Base-by-base conservation (phyloP, 1,140 invertebrate genomes). In the Ceratina australensis region DNA sequence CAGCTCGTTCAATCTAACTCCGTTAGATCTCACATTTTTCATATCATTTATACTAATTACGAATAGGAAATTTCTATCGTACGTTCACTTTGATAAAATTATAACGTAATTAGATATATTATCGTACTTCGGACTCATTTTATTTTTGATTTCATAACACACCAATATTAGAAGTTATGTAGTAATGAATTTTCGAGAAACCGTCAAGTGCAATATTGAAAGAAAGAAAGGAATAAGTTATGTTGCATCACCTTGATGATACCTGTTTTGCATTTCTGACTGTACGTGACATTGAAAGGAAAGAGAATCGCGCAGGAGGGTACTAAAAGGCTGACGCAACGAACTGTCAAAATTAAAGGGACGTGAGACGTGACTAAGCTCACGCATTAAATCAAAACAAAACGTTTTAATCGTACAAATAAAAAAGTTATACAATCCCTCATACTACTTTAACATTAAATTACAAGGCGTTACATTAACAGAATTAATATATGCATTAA, bases 291-390 rank as follows among this genome's bases (percentile, higher is more conserved):
- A 15, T 18, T 12, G 22, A n/a, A 64, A 49, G 13, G 2, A 15
- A 24, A 13, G 20, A 22, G 24, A 15, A 57, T 18, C 2, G 3
- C 15, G 42, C 2, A 42, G 18, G 47, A 18, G 20, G 33, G 33
- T 60, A 20, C 24, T 15, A 13, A 56, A 33, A 42, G 52, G 79
- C 75, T 83, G 82, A 83, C 60, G 82, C 82, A 83, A 83, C 60
- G 47, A 75, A 81, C 20, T 78, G 79, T 83, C 75, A 83, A 77
- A 80, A 60, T 71, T 26, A 24, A 60, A 22, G n/a, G 42, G 20
- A 22, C 16, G 5, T 4, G 16, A 15, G 3, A 18, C 18, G 2
- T 42, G 33, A 42, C 33, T 5, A 10, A 42, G 33, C 2, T 54
- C 49, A 3, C 20, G 8, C 8, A n/a, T 7, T 8, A n/a, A 28